A percentile compares a stretch with the other conserved stretches of the same genome.
phyloP scores from a whole-genome alignment of 2,797 vertebrate species.

The Octomys mimax region DNA sequence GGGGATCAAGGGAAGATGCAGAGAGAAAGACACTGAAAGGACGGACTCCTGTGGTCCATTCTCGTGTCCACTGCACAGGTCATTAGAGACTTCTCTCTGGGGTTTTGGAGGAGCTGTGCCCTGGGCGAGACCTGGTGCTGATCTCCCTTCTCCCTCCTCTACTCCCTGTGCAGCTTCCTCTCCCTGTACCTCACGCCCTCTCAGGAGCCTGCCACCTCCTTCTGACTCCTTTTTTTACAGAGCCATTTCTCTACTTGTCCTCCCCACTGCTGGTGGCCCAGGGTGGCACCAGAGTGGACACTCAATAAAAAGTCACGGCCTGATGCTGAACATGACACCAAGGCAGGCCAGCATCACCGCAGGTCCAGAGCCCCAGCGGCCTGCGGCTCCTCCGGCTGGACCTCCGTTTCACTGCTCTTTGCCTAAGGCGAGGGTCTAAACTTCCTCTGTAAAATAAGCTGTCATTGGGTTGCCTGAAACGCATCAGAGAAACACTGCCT shows the following conservation, averaged over 20 bases:
- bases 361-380: rapidly evolving
- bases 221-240: background rate
- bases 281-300: rapidly evolving
- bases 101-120: rapidly evolving
- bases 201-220: rapidly evolving
- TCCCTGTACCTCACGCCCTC: rapidly evolving
- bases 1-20: background rate
- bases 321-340: rapidly evolving
- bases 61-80: rapidly evolving
- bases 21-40: rapidly evolving
- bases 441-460: background rate
- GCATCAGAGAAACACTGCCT: background rate
- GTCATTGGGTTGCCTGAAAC: background rate
- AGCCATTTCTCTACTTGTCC: too few species aligned
- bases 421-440: slow-evolving; percentile 1
- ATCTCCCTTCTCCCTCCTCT: too few species aligned
- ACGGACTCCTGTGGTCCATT: rapidly evolving
- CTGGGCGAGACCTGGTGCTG: rapidly evolving
- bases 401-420: background rate
- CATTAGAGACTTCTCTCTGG: background rate
- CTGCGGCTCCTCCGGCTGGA: background rate
- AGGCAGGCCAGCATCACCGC: rapidly evolving
- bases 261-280: rapidly evolving
- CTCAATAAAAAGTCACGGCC: rapidly evolving
- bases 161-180: background rate